Conservation (phyloP, 2,888 invertebrate species). For the Tetragonisca angustula region DNA sequence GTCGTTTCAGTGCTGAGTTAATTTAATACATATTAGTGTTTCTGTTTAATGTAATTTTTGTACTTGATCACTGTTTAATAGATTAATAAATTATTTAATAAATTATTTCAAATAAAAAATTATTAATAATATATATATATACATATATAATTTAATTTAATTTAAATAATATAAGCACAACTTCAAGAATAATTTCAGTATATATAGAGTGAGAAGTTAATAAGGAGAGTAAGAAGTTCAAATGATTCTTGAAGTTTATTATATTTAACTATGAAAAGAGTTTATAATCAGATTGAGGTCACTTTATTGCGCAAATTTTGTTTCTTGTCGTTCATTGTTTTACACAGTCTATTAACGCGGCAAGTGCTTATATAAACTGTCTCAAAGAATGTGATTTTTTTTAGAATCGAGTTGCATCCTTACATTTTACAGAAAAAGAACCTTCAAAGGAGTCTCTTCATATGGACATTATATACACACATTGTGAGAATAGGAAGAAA, state of each 20-base stretch:
- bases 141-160: too few relatives aligned
- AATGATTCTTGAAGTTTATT: background rate
- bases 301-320: background rate
- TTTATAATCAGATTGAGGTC: too few relatives aligned
- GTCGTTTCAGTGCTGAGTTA: background rate
- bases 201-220: too few relatives aligned
- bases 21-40: background rate
- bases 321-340: background rate
- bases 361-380: background rate
- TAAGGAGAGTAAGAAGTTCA: background rate
- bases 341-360: background rate
- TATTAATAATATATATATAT: background rate
- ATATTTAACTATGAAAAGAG: background rate
- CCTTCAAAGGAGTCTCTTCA: slow-evolving; percentile 16
- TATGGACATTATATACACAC: slow-evolving; percentile 35
- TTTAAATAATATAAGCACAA: too few relatives aligned
- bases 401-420: background rate
- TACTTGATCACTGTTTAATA: background rate
- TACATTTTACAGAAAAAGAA: background rate
- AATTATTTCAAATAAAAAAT: background rate
- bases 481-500: slow-evolving; percentile 28
- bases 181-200: too few relatives aligned
- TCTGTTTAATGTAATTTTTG: background rate
- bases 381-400: background rate
- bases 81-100: too few relatives aligned